Base-by-base conservation (phyloP, 2,797 vertebrate species). In the Labroides dimidiatus region DNA sequence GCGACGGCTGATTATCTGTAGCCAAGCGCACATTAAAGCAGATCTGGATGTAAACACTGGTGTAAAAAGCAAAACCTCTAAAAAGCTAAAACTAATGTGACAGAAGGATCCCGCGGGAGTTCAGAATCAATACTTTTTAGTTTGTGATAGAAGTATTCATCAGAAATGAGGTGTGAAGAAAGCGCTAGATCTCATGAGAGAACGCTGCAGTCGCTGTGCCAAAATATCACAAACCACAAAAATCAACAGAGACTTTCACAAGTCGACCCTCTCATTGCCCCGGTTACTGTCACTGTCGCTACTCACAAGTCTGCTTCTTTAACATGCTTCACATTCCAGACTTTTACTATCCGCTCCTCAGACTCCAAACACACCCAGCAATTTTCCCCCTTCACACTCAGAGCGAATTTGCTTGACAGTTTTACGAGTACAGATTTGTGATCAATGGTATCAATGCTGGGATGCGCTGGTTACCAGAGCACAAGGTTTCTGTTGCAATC, bases 271-370 rank as follows among this genome's bases (percentile, higher is more conserved):
- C 84, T 84, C 82, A 33, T 63, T 24, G 80, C 59, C 72, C 33
- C n/a, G n/a, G 67, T 81, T 74, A 77, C 78, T 47, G 81, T 89
- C 80, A 84, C 61, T 27, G 68, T 70, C 60, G 21, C 68, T 61
- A 80, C 84, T 59, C 72, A 64, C 67, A 16, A 23, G 55, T 76
- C 49, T 76, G 71, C 45, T 64, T 75, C 45, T 64, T 75, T 81
- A 51, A 77, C 77, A 87, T 74, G 69, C 77, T 73, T 83, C 76
- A 75, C 84, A 90, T 90, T 89, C 86, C 85, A 78, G 55, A 45
- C 68, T 71, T 75, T 72, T 56, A 70, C 65, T 75, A 68, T 66
- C 55, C 1, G 47, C 65, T 63, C 55, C 50, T 70, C 59, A 4
- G 24, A 76, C 62, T 63, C 49, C 45, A 63, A 59, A 87, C 74